Evolutionary conservation across 2,888 invertebrate genomes (phyloP), one percentile per base, ranked within the genome.

Genomic region (Temnothorax ravouxi): DNA sequence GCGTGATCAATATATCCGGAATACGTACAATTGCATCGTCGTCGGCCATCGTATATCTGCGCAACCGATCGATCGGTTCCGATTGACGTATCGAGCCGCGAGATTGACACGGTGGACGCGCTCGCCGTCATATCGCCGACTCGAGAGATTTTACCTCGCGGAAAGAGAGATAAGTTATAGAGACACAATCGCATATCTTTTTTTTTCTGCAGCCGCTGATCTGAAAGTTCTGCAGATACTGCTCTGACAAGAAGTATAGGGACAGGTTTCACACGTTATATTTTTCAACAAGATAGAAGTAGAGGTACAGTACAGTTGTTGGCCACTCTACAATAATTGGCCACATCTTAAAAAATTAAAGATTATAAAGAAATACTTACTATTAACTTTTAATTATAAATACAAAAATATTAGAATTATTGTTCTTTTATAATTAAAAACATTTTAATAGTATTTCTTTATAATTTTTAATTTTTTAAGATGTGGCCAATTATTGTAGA

Each of bases 1-100:
- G 76, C 62, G 54, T 76, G 81, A 81, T 81, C 81, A 81, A 81
- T 81, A 81, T 54, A 52, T 76, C 29, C 62, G 50, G 50, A 47
- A 66, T 64, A 62, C 47, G 75, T 52, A 76, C 47, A 44, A 56
- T 29, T 38, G 50, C 34, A 79, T 79, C 59, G 56, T 56, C 21
- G 41, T 18, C n/a, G 38, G 38, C 34, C 38, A 21, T 50, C 69
- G 69, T 21, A 76, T 75, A 76, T 75, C 61, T 44, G 13, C 18
- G 15, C 34, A 41, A n/a, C n/a, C 76, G 76, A 81, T 81, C 81
- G 77, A 81, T 77, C 41, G 62, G 11, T 21, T 8, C 41, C 59
- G 72, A 71, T 47, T 80, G 79, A 72, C 59, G 21, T 80, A 72
- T 80, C 79, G 72, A 72, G 38, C 25, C n/a, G 25, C 38, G 50